These are phyloP conservation scores for Copidosoma aretas DNA, from an alignment of 2,888 invertebrate species.

Conservation along the genomic window DNA sequence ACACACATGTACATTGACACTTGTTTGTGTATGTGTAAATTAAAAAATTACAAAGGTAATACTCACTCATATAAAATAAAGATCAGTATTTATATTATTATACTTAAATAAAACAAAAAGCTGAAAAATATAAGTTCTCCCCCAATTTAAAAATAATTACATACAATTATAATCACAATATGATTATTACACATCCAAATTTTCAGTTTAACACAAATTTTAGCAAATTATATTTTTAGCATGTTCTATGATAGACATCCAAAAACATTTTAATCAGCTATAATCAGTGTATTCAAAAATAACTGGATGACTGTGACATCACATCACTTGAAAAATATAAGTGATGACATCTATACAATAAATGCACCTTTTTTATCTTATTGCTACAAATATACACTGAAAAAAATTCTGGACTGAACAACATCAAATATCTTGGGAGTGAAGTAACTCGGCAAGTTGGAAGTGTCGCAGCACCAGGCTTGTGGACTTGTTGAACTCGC, in stretches of 20 bases:
- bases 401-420: too few species aligned
- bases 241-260: slow-evolving; percentile 37
- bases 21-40: slow-evolving; percentile 52
- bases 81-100: slow-evolving; percentile 35
- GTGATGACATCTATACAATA: slow-evolving; percentile 40
- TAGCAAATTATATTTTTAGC: slow-evolving; percentile 14
- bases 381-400: slow-evolving; percentile 34
- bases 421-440: too few species aligned
- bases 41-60: slow-evolving; percentile 50
- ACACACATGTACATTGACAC: too few species aligned
- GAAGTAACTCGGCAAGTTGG: too few species aligned
- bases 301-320: slow-evolving; percentile 30
- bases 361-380: slow-evolving; percentile 40
- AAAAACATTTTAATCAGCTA: slow-evolving; percentile 17
- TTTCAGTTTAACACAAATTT: slow-evolving; percentile 21
- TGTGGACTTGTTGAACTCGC: too few species aligned
- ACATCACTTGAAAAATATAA: slow-evolving; percentile 39
- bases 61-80: slow-evolving; percentile 37
- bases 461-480: too few species aligned
- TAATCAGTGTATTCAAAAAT: slow-evolving; percentile 29
- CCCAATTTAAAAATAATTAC: slow-evolving; percentile 33
- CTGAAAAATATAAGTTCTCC: slow-evolving; percentile 35
- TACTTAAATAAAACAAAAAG: slow-evolving; percentile 36
- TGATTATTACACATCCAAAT: slow-evolving; percentile 33
- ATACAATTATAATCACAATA: slow-evolving; percentile 39